Base-by-base conservation (phyloP, 2,797 vertebrate genomes). In the Acanthurus leucopareius region DNA sequence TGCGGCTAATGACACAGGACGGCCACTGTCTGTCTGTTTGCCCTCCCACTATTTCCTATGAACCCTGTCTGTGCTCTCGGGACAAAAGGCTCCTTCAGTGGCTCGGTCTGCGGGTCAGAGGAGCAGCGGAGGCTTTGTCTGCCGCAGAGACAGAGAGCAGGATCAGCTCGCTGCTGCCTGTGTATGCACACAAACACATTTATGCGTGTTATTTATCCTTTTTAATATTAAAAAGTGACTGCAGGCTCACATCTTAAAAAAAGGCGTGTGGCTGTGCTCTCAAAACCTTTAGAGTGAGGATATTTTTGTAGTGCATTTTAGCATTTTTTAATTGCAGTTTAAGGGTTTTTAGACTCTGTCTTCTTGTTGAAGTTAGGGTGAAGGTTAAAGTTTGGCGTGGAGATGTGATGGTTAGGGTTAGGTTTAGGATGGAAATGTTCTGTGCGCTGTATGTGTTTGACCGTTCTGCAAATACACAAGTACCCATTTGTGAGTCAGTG, bases 51-150 rank as follows among this genome's bases (percentile, higher is more conserved):
- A 80, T 85, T 92, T 92, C 89, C 91, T 90, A 75, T 91, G 85
- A 87, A 81, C 83, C 86, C 15, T n/a, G 67, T 86, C 86, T 87
- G 73, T 79, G 77, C 76, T 85, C 15, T 13, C 42, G 65, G 84
- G 77, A 94, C 92, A 93, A 93, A 92, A 81, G 82, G 66, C 83
- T 88, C 91, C 86, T 94, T 92, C 88, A 90, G 84, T 56, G 69
- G 64, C n/a, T 73, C 75, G 58, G 59, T 90, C 79, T 83, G 82
- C 68, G 28, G 47, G 67, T 78, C 87, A 65, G 78, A 15, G 22
- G 76, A 80, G 85, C 79, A 58, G 82, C 64, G 2, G 69, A 70
- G 62, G 49, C 81, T 87, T 84, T 86, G 83, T 92, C 83, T 85
- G 68, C 32, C 7, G 32, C 25, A 45, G 44, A 48, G 40, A 54